Evolutionary conservation across 30 jellyfish, hydroid and myxozoan species (phyloP).

Genomic region (Aurelia sp.): DNA sequence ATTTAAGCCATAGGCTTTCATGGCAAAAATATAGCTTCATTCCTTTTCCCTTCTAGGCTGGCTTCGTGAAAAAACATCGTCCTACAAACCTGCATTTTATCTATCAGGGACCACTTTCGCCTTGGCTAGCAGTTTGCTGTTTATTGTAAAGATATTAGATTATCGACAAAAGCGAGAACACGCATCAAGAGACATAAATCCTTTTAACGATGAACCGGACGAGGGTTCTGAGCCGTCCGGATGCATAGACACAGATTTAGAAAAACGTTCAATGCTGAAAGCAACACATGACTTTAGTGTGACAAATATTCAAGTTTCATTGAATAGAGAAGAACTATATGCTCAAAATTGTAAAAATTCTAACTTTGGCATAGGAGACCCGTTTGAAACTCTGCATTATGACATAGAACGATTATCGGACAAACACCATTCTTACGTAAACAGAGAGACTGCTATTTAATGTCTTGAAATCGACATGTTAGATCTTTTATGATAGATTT

Average conservation of each 20-base stretch:
- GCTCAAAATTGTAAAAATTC: not conserved
- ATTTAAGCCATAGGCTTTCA: too few species aligned
- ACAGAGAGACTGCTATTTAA: not conserved
- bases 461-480: too few species aligned
- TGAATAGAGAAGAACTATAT: not conserved
- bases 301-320: too few species aligned
- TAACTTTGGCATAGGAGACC: not conserved
- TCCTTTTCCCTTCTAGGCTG: slow-evolving; percentile 40
- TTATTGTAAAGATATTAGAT: slow-evolving; percentile 31
- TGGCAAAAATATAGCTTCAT: too few species aligned
- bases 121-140: slow-evolving; percentile 38
- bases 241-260: not conserved
- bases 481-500: too few species aligned
- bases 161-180: not conserved
- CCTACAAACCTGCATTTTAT: slow-evolving; percentile 59
- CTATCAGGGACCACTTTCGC: slow-evolving; percentile 58
- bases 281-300: not conserved
- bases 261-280: not conserved
- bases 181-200: not conserved
- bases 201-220: not conserved
- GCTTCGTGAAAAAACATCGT: slow-evolving; percentile 45
- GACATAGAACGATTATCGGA: not conserved
- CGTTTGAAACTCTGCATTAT: not conserved
- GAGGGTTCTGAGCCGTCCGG: not conserved
- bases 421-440: not conserved